Percentiles rank a stretch among this genome's conserved stretches.
Evolutionary conservation across 1,140 invertebrate genomes (phyloP).

Genomic region (Drosophila quadrilineata): DNA sequence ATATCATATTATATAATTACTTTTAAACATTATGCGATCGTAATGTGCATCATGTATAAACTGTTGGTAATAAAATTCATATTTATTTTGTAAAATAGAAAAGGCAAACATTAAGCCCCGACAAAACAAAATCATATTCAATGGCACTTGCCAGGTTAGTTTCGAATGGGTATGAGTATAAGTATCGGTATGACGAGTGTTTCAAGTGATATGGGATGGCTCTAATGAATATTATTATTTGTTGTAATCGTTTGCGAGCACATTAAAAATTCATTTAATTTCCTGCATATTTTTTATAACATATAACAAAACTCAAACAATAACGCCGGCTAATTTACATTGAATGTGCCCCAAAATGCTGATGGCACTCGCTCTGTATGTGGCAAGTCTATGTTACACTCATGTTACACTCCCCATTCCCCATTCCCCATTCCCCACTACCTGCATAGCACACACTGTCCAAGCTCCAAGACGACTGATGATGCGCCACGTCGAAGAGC

Average conservation of each 20-base stretch:
- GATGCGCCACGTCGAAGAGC: slow-evolving; percentile 48
- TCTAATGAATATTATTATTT: slow-evolving; percentile 49
- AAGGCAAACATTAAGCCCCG: slow-evolving; percentile 19
- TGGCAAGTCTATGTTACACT: too few relatives aligned
- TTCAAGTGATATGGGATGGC: too few relatives aligned
- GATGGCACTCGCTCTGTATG: slow-evolving; percentile 6
- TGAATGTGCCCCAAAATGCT: slow-evolving; percentile 55
- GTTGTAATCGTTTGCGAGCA: slow-evolving; percentile 65
- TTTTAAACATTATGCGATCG: slow-evolving; percentile 1
- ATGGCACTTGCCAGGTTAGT: slow-evolving; percentile 49
- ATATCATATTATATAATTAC: not conserved
- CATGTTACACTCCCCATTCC: not conserved
- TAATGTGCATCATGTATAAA: slow-evolving; percentile 1
- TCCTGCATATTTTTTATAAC: slow-evolving; percentile 56
- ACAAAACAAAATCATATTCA: slow-evolving; percentile 42
- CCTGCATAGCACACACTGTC: not conserved
- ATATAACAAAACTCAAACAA: too few relatives aligned
- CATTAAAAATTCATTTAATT: slow-evolving; percentile 78
- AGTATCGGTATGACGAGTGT: too few relatives aligned
- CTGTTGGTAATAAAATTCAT: slow-evolving; percentile 23
- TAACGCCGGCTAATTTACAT: slow-evolving; percentile 69
- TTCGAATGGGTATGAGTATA: too few relatives aligned
- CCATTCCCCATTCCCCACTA: not conserved
- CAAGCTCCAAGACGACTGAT: slow-evolving; percentile 22
- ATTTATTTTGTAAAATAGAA: slow-evolving; percentile 10